These are phyloP conservation scores for Spermophilus dauricus DNA, from an alignment of 2,113 vertebrate genomes.

Conservation along the genomic window DNA sequence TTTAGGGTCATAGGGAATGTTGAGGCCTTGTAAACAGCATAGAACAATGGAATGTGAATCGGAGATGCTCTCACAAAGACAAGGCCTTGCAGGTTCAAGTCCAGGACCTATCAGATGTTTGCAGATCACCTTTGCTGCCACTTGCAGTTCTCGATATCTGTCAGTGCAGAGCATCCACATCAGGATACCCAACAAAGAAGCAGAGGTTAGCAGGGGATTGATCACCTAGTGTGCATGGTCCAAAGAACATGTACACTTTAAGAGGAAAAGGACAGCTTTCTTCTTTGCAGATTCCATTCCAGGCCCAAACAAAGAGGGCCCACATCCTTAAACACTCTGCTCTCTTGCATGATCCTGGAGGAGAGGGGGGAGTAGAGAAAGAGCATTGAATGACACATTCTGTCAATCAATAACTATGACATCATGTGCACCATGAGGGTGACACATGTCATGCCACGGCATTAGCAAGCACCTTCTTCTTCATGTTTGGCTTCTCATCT, in stretches of 20 bases:
- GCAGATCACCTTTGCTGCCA: rapidly evolving
- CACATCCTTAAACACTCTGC: not conserved
- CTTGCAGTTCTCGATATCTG: rapidly evolving
- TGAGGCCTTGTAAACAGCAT: not conserved
- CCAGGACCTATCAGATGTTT: not conserved
- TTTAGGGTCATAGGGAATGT: not conserved
- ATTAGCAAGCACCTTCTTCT: not conserved
- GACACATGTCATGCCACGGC: not conserved
- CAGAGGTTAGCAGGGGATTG: not conserved
- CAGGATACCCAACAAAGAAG: not conserved
- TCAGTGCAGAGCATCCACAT: not conserved
- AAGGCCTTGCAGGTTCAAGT: not conserved
- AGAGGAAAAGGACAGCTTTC: not conserved
- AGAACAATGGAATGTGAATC: not conserved
- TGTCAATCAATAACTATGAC: not conserved
- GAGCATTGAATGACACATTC: not conserved
- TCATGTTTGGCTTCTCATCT: not conserved
- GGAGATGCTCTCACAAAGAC: not conserved
- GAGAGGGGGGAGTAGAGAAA: rapidly evolving
- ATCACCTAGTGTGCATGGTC: not conserved
- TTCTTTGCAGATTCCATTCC: not conserved
- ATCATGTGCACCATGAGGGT: not conserved
- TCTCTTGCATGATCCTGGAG: not conserved
- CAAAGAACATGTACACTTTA: not conserved
- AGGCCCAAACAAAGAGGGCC: not conserved